Base-by-base conservation (phyloP, 2,888 invertebrate species). In the Herminia tarsipennalis region DNA sequence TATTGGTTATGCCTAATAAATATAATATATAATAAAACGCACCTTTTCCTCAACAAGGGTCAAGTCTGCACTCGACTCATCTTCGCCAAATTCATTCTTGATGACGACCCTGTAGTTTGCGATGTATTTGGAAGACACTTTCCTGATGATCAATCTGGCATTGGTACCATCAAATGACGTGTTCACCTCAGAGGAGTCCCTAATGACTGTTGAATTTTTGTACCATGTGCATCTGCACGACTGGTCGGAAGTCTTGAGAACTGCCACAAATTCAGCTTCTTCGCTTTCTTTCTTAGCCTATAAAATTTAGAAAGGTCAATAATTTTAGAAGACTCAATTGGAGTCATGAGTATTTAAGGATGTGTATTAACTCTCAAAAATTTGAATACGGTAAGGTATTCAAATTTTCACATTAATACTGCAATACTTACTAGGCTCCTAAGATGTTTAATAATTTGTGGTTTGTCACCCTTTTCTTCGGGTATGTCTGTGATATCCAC, bases 11-110 rank as follows among this genome's bases (percentile, higher is more conserved):
- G 20, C n/a, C 16, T 8, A 10, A 17, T 16, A 18, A 9, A 12
- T 1, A 17, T 20, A 12, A n/a, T 33, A 21, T 5, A 8, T 10
- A 17, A 3, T 24, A 3, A 17, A 9, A 25, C 20, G 1, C 75
- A 88, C 91, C 86, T 94, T 93, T 76, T 93, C 93, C 57, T 91
- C 91, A 1, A 92, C 94, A 6, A 99, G 95, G 13, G 95, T 96
- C 45, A 99, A 92, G 71, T 96, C 95, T 32, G 98, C 97, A 29
- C 94, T 94, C 1, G 96, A 96, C 75, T 97, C 96, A 66, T 97
- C 98, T 78, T 96, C 95, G 35, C 99, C 99, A 67, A 94, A 95
- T 79, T 98, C 97, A 81, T 99, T 99, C 73, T 94, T 95, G 39
- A 98, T 96, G 16, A 97, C 94, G 28, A 98, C 94, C 73, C 94